phyloP scores from a whole-genome alignment of 1,140 invertebrate species.

The Halyomorpha halys region DNA sequence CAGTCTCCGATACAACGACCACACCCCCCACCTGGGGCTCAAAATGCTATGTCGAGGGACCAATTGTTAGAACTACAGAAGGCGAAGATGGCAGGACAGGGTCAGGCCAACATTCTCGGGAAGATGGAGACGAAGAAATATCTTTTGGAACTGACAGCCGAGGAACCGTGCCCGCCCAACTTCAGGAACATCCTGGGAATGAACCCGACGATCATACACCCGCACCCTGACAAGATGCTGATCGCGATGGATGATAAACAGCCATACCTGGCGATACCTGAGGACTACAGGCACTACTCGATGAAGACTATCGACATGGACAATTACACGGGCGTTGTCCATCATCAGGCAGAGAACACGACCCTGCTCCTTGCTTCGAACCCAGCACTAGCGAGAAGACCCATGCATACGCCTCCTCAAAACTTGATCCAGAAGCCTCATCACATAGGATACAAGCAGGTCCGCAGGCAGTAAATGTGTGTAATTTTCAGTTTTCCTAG shows the following conservation, averaged over 20 bases:
- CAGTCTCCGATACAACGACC: neutral
- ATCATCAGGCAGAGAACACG: slow-evolving; percentile 4
- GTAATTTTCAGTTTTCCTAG: no score
- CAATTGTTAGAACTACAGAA: neutral
- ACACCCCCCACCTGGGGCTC: neutral
- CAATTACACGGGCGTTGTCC: neutral
- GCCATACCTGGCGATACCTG: neutral
- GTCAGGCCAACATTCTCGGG: neutral
- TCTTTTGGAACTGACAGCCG: neutral
- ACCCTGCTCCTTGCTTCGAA: neutral
- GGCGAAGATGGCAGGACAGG: neutral
- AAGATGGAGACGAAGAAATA: slow-evolving; percentile 3
- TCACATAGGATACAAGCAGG: no score
- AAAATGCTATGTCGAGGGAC: neutral
- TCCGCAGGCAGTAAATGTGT: no score
- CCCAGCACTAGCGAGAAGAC: neutral
- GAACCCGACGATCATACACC: neutral
- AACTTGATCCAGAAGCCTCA: no score
- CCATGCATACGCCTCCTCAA: no score
- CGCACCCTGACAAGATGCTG: neutral
- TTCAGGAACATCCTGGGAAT: neutral
- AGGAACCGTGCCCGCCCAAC: neutral
- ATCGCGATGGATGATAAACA: neutral
- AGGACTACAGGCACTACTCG: neutral
- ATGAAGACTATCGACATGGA: neutral